phyloP scores from a whole-genome alignment of 2,888 invertebrate genomes.

The Lasius fuliginosus region DNA sequence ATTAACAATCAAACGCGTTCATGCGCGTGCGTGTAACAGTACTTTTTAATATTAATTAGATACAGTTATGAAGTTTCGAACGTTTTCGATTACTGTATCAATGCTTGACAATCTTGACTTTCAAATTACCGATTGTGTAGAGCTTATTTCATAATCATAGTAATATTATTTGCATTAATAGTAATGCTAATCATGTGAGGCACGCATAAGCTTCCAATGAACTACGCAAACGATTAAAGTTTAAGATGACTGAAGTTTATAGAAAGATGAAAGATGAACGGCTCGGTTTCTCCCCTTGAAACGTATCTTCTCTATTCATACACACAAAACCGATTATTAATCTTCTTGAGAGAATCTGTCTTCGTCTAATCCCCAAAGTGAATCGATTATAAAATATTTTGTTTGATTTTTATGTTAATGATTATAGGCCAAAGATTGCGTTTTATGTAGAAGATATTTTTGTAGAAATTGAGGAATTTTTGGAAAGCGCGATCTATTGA shows the following conservation, averaged over 20 bases:
- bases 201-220: constrained; percentile 43
- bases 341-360: background rate
- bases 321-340: constrained; percentile 1
- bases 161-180: constrained; percentile 26
- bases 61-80: constrained; percentile 62
- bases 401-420: constrained; percentile 22
- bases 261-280: background rate
- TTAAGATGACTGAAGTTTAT: background rate
- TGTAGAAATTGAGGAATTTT: background rate
- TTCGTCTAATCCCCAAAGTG: constrained; percentile 16
- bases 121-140: constrained; percentile 18
- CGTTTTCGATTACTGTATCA: constrained; percentile 37
- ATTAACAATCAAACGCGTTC: constrained; percentile 61
- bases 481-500: background rate
- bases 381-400: constrained; percentile 31
- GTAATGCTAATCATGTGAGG: constrained; percentile 37
- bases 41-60: constrained; percentile 67
- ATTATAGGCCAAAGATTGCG: constrained; percentile 6
- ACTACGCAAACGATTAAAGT: constrained; percentile 25
- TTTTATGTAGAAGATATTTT: constrained; percentile 16
- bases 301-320: background rate
- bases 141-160: constrained; percentile 15
- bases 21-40: constrained; percentile 57
- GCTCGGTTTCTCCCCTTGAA: constrained; percentile 10
- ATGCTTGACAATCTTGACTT: constrained; percentile 6